These are phyloP conservation scores for Sebastes itinus DNA, from an alignment of 2,797 vertebrate species.

Conservation along the genomic window DNA sequence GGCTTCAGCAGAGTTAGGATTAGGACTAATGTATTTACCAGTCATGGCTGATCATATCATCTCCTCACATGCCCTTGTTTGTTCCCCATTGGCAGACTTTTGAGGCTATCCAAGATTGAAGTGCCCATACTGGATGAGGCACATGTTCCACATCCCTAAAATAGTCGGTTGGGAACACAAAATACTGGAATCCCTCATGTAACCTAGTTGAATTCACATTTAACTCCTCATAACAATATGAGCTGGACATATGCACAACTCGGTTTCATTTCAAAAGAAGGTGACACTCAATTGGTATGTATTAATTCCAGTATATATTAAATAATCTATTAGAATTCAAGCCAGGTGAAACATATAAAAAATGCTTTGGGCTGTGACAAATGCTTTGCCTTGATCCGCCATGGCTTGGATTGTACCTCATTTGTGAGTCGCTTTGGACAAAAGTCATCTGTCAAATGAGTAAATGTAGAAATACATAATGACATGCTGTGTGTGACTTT, in stretches of 20 bases:
- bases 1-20: not conserved
- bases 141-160: not conserved
- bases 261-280: not conserved
- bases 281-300: not conserved
- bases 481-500: not conserved
- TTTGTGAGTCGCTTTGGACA: not conserved
- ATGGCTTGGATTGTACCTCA: not conserved
- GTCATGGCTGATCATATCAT: conserved; percentile 26
- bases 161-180: not conserved
- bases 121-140: not conserved
- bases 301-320: not conserved
- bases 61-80: not conserved
- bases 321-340: not conserved
- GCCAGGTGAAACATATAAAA: not conserved
- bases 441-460: not conserved
- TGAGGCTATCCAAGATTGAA: not conserved
- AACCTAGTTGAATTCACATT: not conserved
- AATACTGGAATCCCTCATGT: not conserved
- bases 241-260: not conserved
- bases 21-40: conserved; percentile 12
- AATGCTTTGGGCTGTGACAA: not conserved
- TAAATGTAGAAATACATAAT: not conserved
- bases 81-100: not conserved
- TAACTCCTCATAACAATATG: not conserved
- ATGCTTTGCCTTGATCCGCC: not conserved